phyloP scores from a whole-genome alignment of 2,797 vertebrate genomes.

The Bryconaethiops microstoma region DNA sequence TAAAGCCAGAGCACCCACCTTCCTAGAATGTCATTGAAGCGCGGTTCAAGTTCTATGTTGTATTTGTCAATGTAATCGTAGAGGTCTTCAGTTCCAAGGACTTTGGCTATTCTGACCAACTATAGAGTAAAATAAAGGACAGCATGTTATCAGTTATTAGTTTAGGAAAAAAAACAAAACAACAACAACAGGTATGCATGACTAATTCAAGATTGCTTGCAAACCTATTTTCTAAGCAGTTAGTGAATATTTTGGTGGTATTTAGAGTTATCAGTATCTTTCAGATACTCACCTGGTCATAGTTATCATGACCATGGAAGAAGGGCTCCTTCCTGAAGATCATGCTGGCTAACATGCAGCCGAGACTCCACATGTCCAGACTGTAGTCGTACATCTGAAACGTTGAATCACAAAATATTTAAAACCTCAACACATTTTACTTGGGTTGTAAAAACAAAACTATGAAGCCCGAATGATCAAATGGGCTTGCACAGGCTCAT shows the following conservation, averaged over 20 bases:
- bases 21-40: conserved; percentile 88
- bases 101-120: conserved; percentile 89
- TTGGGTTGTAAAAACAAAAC: too few relatives aligned
- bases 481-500: too few relatives aligned
- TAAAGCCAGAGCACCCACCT: conserved; percentile 63
- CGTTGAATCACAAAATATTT: too few relatives aligned
- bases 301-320: conserved; percentile 89
- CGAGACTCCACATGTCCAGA: conserved; percentile 91
- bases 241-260: neutral
- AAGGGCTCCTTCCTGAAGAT: conserved; percentile 91
- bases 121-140: conserved; percentile 54
- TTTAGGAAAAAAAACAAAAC: neutral
- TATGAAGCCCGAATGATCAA: too few relatives aligned
- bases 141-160: too few relatives aligned
- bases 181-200: too few relatives aligned
- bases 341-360: conserved; percentile 90
- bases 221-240: too few relatives aligned
- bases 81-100: conserved; percentile 86
- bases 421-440: too few relatives aligned
- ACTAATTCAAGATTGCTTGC: too few relatives aligned
- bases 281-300: conserved; percentile 80
- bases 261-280: too few relatives aligned
- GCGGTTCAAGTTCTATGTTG: conserved; percentile 88
- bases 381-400: conserved; percentile 89
- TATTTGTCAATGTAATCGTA: conserved; percentile 90